These are phyloP conservation scores for Solen grandis DNA, from an alignment of 1,140 invertebrate species.

Conservation along the genomic window DNA sequence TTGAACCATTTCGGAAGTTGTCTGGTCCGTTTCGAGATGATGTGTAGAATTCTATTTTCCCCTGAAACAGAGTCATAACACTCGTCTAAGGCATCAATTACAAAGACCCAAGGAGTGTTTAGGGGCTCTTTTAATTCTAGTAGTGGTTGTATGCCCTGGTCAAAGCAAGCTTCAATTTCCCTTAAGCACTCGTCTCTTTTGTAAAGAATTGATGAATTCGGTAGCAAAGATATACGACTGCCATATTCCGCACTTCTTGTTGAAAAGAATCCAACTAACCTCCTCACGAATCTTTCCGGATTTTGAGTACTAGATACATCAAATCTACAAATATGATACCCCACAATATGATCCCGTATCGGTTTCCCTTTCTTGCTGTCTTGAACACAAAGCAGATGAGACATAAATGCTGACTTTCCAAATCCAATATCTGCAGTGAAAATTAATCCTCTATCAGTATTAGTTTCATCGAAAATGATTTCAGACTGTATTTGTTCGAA, in stretches of 20 bases:
- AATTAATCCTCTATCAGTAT: not conserved
- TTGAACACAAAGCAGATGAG: conserved; percentile 13
- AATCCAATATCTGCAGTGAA: conserved; percentile 24
- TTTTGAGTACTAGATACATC: conserved; percentile 11
- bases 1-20: conserved; percentile 19
- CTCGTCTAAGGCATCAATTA: conserved; percentile 34
- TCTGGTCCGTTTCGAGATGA: conserved; percentile 2
- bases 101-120: conserved; percentile 9
- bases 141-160: conserved; percentile 14
- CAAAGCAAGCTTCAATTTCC: conserved; percentile 35
- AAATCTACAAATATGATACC: conserved; percentile 44
- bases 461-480: too few relatives aligned
- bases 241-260: conserved; percentile 35
- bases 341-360: conserved; percentile 32
- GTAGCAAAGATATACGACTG: conserved; percentile 21
- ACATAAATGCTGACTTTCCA: conserved; percentile 33
- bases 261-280: conserved; percentile 19
- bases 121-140: conserved; percentile 1
- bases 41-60: not conserved
- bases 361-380: not conserved
- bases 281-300: conserved; percentile 17
- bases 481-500: too few relatives aligned
- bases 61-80: conserved; percentile 10
- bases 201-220: not conserved
- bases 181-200: conserved; percentile 9